A percentile compares a stretch with the other conserved stretches of the same genome.
Conservation (phyloP, 2,888 invertebrate species). For the Endomychus coccineus region DNA sequence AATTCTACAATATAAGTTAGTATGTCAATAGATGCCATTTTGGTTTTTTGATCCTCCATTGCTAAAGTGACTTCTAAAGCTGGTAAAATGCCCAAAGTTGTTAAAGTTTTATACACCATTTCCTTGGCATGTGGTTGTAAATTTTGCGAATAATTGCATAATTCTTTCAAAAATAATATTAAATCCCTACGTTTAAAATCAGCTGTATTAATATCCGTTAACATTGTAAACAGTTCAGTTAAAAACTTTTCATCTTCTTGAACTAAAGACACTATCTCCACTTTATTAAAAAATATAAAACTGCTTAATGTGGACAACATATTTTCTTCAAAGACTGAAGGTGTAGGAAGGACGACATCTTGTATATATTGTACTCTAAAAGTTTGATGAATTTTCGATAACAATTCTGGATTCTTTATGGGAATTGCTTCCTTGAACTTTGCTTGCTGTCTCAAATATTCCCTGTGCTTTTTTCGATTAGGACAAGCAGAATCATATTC, state of each 20-base stretch:
- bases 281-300: conserved; percentile 99
- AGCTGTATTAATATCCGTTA: conserved; percentile 82
- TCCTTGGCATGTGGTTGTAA: conserved; percentile 96
- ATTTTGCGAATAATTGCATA: conserved; percentile 98
- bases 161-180: conserved; percentile 96
- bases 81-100: conserved; percentile 78
- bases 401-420: conserved; percentile 87
- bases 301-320: conserved; percentile 94
- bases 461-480: conserved; percentile 87
- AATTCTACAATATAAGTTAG: conserved; percentile 97
- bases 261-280: conserved; percentile 96
- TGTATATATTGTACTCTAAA: conserved; percentile 99
- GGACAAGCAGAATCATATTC: conserved; percentile 92
- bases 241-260: conserved; percentile 97
- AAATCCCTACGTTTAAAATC: conserved; percentile 84
- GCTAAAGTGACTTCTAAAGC: conserved; percentile 86
- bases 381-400: conserved; percentile 98
- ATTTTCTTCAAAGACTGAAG: conserved; percentile 99
- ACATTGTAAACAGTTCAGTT: conserved; percentile 85
- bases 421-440: conserved; percentile 91
- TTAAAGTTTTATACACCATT: conserved; percentile 91
- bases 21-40: conserved; percentile 96
- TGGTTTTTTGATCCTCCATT: conserved; percentile 88
- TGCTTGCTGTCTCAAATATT: conserved; percentile 88
- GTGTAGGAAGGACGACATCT: conserved; percentile 97